phyloP scores from a whole-genome alignment of 2,888 invertebrate species.

The Hyposoter dolosus region DNA sequence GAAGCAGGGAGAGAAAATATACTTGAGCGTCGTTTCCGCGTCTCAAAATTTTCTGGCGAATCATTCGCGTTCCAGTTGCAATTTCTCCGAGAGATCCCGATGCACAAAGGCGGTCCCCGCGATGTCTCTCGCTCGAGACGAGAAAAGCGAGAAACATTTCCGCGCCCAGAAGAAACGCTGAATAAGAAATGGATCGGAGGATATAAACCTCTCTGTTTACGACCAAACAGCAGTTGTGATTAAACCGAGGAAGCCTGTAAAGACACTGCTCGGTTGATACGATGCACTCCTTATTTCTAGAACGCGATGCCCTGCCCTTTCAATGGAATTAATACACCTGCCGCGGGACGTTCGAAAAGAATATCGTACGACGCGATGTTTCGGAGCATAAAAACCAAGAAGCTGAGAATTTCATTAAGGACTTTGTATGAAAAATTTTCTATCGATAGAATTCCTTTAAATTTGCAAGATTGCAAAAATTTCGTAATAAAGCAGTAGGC shows the following conservation, averaged over 20 bases:
- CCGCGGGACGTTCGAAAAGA: neutral
- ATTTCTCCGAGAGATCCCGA: constrained; percentile 40
- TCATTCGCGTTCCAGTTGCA: constrained; percentile 47
- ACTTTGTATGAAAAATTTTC: no score
- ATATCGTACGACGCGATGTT: neutral
- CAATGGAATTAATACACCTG: constrained; percentile 12
- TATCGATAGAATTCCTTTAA: no score
- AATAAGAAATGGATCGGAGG: neutral
- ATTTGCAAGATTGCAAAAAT: no score
- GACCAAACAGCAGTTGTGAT: constrained; percentile 14
- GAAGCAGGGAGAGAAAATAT: neutral
- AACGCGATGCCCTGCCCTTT: neutral
- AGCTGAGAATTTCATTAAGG: constrained; percentile 5
- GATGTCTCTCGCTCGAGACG: constrained; percentile 1
- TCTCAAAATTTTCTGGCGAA: neutral
- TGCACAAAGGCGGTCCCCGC: neutral
- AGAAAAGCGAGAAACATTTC: constrained; percentile 26
- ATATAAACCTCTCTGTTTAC: constrained; percentile 13
- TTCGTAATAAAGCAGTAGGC: no score
- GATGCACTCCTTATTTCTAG: neutral
- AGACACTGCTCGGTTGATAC: neutral
- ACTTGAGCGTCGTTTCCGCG: neutral
- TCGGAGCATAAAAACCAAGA: neutral
- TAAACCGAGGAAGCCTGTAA: constrained; percentile 16
- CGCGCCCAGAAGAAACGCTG: neutral